phyloP scores from a whole-genome alignment of 2,888 invertebrate genomes.

The Andrena bucephala region DNA sequence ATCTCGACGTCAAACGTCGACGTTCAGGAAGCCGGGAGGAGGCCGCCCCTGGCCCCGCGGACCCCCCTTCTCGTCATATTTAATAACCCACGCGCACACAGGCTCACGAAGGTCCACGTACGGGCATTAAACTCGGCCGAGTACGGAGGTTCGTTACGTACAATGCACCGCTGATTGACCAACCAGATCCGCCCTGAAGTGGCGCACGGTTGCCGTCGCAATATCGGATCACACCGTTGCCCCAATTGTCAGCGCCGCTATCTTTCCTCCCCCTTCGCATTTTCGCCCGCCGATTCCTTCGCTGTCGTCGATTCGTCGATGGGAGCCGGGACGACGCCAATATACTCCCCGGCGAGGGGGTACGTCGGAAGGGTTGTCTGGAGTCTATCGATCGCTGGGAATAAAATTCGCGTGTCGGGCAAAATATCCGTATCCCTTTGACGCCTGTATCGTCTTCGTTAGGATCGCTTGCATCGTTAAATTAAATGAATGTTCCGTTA shows the following conservation, averaged over 20 bases:
- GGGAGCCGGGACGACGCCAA: background rate
- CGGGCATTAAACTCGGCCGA: constrained; percentile 75
- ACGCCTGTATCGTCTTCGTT: background rate
- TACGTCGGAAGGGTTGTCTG: background rate
- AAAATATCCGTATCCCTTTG: background rate
- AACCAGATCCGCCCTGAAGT: constrained; percentile 79
- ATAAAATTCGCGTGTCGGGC: background rate
- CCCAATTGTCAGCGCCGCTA: constrained; percentile 73
- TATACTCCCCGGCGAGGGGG: background rate
- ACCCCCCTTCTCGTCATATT: constrained; percentile 70
- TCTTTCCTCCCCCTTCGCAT: constrained; percentile 65
- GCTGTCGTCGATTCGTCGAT: constrained; percentile 53
- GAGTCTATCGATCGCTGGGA: background rate
- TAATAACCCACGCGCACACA: constrained; percentile 76
- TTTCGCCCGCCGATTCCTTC: constrained; percentile 65
- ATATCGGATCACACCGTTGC: constrained; percentile 74
- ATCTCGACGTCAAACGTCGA: constrained; percentile 56
- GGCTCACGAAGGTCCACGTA: constrained; percentile 71
- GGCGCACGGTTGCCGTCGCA: constrained; percentile 71
- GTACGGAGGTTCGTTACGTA: constrained; percentile 79
- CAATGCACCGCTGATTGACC: constrained; percentile 81
- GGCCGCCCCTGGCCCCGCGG: constrained; percentile 21
- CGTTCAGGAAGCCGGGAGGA: constrained; percentile 63
- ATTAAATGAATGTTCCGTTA: background rate
- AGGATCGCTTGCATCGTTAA: background rate